Evolutionary conservation across 2,888 invertebrate genomes (phyloP).

Genomic region (Glyphotaelius pellucidus): DNA sequence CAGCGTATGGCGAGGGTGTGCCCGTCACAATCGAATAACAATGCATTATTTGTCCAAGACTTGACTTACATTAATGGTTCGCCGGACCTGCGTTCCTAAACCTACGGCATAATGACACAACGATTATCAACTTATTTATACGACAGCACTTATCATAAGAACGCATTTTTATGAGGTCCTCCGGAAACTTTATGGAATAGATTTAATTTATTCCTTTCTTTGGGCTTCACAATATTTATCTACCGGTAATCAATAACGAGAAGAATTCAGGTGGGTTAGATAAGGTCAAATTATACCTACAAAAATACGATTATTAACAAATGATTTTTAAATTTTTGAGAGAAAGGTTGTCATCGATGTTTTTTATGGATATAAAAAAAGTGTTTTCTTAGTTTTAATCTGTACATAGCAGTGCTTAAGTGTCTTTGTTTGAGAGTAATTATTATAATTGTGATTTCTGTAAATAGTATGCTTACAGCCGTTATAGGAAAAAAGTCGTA

Average conservation of each 20-base stretch:
- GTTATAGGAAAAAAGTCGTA: background rate
- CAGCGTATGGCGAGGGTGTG: conserved; percentile 13
- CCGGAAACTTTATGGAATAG: conserved; percentile 10
- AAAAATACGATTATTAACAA: background rate
- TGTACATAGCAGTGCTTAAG: background rate
- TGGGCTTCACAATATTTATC: background rate
- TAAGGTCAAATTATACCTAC: background rate
- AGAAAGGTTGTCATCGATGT: background rate
- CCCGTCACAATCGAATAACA: conserved; percentile 29
- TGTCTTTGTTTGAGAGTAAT: too few species aligned
- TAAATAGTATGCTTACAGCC: background rate
- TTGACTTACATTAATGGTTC: background rate
- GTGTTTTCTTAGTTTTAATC: background rate
- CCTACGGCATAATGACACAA: background rate
- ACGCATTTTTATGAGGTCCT: conserved; percentile 33
- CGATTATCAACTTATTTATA: conserved; percentile 46
- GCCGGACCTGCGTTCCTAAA: conserved; percentile 18
- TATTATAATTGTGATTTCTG: background rate
- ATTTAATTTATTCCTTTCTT: conserved; percentile 18
- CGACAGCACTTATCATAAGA: conserved; percentile 39
- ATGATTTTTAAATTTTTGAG: background rate
- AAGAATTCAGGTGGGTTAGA: background rate
- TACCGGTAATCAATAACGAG: background rate
- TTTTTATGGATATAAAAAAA: background rate
- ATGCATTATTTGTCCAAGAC: conserved; percentile 23